Base-by-base conservation (phyloP, 1,140 invertebrate species). In the Hestina assimilis region DNA sequence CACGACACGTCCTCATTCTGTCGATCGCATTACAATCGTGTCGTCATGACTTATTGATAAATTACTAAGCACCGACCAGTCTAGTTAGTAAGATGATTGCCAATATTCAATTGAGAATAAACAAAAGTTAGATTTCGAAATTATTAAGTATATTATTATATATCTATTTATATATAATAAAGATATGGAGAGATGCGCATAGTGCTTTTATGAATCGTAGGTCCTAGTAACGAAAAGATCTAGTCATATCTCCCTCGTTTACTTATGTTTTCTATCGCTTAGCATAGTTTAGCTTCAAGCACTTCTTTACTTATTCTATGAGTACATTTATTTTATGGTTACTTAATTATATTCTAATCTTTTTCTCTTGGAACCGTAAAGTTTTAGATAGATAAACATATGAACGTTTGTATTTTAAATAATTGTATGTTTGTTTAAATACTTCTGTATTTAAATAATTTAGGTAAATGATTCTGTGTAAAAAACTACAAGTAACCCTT, bases 201-300 rank as follows among this genome's bases (percentile, higher is more conserved):
- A 87, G 84, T 86, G 84, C 84, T 87, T 87, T 80, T 88, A 85
- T 88, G 75, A 83, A 87, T 75, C 58, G 81, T 88, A 88, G 85
- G 64, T 81, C 66, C 70, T 86, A 85, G 81, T 74, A 80, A 82
- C 79, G 80, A 85, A 78, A 83, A 75, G 63, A 83, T 86, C 85
- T 88, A 86, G 83, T 88, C 83, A 88, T 88, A 88, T 88, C 80
- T 79, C 63, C 72, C 78, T 88, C 75, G 72, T 76, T 86, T 85
- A 79, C 80, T 83, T 83, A 78, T 79, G 35, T 50, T 38, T 72
- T 75, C 79, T 83, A 79, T 82, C 72, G 85, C 85, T 86, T 88
- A 88, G 83, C 80, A 88, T 86, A 88, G 82, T 83, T 85, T 88
- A 88, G 85, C 85, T 88, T 86, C 82, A 86, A 88, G 85, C 85